These are phyloP conservation scores for Rousettus madagascariensis DNA, from an alignment of 2,797 vertebrate genomes.

Conservation along the genomic window DNA sequence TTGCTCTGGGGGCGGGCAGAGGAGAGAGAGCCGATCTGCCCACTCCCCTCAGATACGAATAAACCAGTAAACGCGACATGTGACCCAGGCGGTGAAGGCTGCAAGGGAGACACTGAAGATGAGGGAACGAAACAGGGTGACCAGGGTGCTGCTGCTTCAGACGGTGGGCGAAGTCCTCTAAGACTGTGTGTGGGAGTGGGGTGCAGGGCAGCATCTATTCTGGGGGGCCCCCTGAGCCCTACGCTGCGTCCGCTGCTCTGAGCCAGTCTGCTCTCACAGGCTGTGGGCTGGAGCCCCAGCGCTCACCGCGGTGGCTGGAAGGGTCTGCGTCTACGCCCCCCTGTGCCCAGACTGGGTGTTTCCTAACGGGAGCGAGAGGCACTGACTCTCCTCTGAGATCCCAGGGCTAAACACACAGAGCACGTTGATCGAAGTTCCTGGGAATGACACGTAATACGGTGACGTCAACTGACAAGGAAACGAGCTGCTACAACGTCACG, in stretches of 20 bases:
- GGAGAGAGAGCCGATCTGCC: not conserved
- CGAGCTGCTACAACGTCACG: not conserved
- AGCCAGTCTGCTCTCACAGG: not conserved
- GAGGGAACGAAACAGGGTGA: not conserved
- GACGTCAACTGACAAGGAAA: not conserved
- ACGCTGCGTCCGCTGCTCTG: not conserved
- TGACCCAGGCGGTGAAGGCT: not conserved
- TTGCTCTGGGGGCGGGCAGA: not conserved
- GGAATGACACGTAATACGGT: not conserved
- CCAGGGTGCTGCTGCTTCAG: not conserved
- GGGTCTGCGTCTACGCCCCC: too few species aligned
- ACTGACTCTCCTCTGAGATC: not conserved
- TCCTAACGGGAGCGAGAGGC: not conserved
- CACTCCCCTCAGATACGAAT: not conserved
- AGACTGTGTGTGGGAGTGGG: not conserved
- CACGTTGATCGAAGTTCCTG: not conserved
- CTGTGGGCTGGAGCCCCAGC: rapidly evolving
- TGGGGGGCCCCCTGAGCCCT: not conserved
- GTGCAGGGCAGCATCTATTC: not conserved
- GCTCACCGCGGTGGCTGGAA: too few species aligned
- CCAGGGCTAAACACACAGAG: not conserved
- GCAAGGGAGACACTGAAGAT: not conserved
- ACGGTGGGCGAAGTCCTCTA: not conserved
- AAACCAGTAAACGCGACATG: not conserved
- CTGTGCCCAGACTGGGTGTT: not conserved